phyloP scores from a whole-genome alignment of 1,140 invertebrate genomes.

The Neodiprion lecontei region DNA sequence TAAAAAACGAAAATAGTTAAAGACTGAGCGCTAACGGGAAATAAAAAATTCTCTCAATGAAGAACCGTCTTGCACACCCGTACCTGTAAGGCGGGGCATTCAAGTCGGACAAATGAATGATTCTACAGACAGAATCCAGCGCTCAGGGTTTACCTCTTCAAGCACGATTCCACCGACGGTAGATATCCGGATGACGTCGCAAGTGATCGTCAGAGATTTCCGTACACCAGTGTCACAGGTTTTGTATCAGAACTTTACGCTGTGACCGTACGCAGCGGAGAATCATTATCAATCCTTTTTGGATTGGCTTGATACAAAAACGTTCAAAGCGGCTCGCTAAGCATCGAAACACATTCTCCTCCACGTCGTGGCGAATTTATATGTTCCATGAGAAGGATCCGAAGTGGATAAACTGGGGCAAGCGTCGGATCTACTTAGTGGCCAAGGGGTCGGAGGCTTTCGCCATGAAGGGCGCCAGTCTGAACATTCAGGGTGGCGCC shows the following conservation, averaged over 20 bases:
- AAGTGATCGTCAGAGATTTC: slow-evolving; percentile 63
- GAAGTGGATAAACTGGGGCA: slow-evolving; percentile 8
- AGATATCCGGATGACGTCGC: slow-evolving; percentile 67
- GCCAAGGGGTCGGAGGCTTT: slow-evolving; percentile 66
- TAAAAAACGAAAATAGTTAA: too few species aligned
- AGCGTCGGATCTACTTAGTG: background rate
- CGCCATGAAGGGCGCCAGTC: slow-evolving; percentile 69
- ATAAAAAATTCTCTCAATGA: too few species aligned
- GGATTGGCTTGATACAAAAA: slow-evolving; percentile 10
- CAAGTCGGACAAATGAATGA: slow-evolving; percentile 70
- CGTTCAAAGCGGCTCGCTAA: slow-evolving; percentile 31
- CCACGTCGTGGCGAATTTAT: background rate
- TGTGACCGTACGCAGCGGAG: background rate
- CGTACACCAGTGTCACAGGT: slow-evolving; percentile 23
- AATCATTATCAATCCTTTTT: background rate
- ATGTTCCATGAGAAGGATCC: slow-evolving; percentile 52
- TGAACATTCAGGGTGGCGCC: slow-evolving; percentile 70
- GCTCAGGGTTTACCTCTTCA: slow-evolving; percentile 79
- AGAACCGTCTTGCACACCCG: background rate
- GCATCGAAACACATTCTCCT: slow-evolving; percentile 63
- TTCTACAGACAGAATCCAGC: slow-evolving; percentile 65
- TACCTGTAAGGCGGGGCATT: slow-evolving; percentile 59
- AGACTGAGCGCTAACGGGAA: too few species aligned
- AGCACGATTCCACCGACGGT: slow-evolving; percentile 77
- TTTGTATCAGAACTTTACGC: background rate